Conservation (phyloP, 2,113 vertebrate species). For the Perca schrenkii region DNA sequence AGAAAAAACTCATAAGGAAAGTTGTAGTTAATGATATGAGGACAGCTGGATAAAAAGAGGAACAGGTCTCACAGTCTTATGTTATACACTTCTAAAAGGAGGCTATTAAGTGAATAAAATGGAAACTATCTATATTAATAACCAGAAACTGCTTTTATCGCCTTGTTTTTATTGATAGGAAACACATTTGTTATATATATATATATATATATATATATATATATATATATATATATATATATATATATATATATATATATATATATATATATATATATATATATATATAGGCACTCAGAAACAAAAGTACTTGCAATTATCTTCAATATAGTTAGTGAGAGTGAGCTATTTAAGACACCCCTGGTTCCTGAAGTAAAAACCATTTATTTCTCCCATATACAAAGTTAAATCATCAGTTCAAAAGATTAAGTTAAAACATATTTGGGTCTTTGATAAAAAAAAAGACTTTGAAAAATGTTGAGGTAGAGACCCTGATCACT, state of each 20-base stretch:
- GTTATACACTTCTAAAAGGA: conserved; percentile 3
- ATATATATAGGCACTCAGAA: not conserved
- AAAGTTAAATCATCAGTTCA: not conserved
- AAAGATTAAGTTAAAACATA: not conserved
- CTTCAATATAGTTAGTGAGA: not conserved
- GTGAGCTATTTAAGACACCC: not conserved
- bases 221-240: not conserved
- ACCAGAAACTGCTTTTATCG: conserved; percentile 15
- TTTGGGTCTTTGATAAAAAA: not conserved
- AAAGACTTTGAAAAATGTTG: not conserved
- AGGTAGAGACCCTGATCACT: not conserved
- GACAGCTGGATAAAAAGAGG: conserved; percentile 11
- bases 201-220: too few species aligned
- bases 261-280: too few species aligned
- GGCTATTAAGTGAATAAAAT: conserved; percentile 20
- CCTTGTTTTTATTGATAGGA: conserved; percentile 1
- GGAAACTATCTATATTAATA: not conserved
- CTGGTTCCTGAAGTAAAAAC: not conserved
- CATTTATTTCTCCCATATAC: not conserved
- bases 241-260: too few species aligned
- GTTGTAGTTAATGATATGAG: conserved; percentile 25
- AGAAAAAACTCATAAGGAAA: conserved; percentile 6
- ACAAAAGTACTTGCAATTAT: not conserved
- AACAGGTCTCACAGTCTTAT: not conserved
- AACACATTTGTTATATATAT: conserved; percentile 5